These are phyloP conservation scores for Petrolisthes cinctipes DNA, from an alignment of 2,888 invertebrate species.

Conservation along the genomic window DNA sequence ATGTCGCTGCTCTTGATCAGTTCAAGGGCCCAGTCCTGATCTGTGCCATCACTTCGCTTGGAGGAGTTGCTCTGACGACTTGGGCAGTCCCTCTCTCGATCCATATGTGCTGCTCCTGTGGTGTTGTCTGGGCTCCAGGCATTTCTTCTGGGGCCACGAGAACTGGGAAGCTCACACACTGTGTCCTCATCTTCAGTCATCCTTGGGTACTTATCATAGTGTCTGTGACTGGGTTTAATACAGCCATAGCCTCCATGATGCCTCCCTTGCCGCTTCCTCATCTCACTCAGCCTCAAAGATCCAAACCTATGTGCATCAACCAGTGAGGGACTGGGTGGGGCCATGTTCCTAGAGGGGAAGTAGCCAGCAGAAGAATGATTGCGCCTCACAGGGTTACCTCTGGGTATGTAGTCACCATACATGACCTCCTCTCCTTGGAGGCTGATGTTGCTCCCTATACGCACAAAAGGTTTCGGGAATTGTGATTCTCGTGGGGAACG, in stretches of 20 bases:
- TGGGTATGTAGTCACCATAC: slow-evolving; percentile 20
- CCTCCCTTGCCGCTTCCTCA: slow-evolving; percentile 34
- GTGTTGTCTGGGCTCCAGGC: background rate
- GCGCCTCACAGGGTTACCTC: slow-evolving; percentile 37
- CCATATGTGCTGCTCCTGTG: background rate
- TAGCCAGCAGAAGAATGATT: slow-evolving; percentile 52
- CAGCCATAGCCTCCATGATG: slow-evolving; percentile 13
- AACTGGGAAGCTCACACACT: background rate
- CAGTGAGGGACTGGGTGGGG: slow-evolving; percentile 21
- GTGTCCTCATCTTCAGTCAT: background rate
- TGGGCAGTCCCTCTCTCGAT: slow-evolving; percentile 8
- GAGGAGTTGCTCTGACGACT: slow-evolving; percentile 15
- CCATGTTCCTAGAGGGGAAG: slow-evolving; percentile 42
- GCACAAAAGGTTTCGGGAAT: slow-evolving; percentile 40
- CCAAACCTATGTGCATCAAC: slow-evolving; percentile 33
- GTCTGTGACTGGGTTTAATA: slow-evolving; percentile 23
- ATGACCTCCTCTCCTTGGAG: slow-evolving; percentile 30
- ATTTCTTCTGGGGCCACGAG: background rate
- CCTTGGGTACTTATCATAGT: slow-evolving; percentile 2
- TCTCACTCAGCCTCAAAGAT: slow-evolving; percentile 30
- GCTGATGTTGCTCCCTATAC: slow-evolving; percentile 41
- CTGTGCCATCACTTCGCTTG: slow-evolving; percentile 17
- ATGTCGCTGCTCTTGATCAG: slow-evolving; percentile 60
- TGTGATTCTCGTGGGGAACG: slow-evolving; percentile 25
- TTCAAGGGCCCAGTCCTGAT: slow-evolving; percentile 60